Conservation (phyloP, 37 sponge, comb jelly and placozoan species). For the Cladorhizidae sp. region DNA sequence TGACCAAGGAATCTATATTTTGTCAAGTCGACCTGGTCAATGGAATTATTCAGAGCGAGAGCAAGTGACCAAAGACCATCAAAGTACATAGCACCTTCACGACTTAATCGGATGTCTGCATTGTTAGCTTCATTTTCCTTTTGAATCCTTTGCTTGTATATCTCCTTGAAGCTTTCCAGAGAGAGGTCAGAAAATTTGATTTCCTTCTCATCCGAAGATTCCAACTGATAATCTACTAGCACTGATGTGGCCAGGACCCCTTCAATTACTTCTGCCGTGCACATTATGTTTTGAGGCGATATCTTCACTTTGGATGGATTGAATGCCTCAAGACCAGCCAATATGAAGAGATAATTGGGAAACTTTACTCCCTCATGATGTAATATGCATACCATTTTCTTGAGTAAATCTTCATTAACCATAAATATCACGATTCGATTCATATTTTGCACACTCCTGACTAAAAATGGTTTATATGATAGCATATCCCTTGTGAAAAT, state of each 20-base stretch:
- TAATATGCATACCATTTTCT: neutral
- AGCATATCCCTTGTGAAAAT: no score
- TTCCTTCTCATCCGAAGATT: neutral
- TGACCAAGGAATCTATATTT: slow-evolving; percentile 4
- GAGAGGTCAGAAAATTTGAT: neutral
- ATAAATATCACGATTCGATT: neutral
- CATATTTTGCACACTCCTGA: neutral
- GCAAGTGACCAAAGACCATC: slow-evolving; percentile 41
- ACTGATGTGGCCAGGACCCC: neutral
- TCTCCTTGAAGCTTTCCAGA: neutral
- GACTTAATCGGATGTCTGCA: neutral
- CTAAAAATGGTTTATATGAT: no score
- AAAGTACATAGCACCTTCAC: neutral
- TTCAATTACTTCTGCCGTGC: neutral
- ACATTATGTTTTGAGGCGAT: neutral
- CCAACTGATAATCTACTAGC: neutral
- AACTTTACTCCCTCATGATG: neutral
- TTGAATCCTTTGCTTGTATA: neutral
- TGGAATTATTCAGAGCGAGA: slow-evolving; percentile 35
- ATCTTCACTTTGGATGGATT: no score
- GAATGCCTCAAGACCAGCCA: no score
- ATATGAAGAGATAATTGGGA: neutral
- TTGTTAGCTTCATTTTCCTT: neutral
- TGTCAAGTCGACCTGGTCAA: neutral
- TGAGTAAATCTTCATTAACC: neutral